A percentile compares a stretch with the other conserved stretches of the same genome.
Evolutionary conservation across 2,888 invertebrate genomes (phyloP).

Genomic region (Eristalis arbustorum): DNA sequence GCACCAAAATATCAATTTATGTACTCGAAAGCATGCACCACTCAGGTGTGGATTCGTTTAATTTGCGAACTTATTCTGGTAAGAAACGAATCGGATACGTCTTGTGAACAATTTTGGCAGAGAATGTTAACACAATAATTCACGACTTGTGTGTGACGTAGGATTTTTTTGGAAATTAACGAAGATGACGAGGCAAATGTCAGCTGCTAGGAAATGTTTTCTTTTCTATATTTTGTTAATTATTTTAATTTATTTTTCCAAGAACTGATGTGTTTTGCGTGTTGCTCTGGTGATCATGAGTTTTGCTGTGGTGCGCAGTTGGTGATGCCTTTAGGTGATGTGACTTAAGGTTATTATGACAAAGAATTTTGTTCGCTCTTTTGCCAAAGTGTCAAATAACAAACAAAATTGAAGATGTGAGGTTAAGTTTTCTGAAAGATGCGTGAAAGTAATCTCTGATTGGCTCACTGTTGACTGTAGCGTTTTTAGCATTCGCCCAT

Average conservation of each 20-base stretch:
- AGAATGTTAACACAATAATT: background rate
- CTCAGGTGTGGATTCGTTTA: background rate
- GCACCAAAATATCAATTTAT: background rate
- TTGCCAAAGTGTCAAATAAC: no score
- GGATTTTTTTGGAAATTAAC: background rate
- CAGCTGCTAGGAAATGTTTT: slow-evolving; percentile 1
- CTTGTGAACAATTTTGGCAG: background rate
- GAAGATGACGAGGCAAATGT: background rate
- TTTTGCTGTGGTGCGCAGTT: background rate
- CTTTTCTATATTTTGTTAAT: background rate
- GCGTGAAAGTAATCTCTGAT: no score
- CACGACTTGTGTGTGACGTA: background rate
- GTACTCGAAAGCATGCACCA: background rate
- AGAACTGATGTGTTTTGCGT: background rate
- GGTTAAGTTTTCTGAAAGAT: no score
- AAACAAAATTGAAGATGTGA: no score
- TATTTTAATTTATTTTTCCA: background rate
- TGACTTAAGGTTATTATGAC: background rate
- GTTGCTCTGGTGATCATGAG: background rate
- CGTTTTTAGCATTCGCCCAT: no score
- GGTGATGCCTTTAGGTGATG: no score
- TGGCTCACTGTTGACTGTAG: no score
- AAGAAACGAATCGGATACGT: background rate
- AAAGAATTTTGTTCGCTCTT: no score
- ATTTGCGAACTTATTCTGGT: background rate